A percentile compares a stretch with the other conserved stretches of the same genome.
Conservation (phyloP, 2,113 vertebrate species). For the Engraulis encrasicolus region DNA sequence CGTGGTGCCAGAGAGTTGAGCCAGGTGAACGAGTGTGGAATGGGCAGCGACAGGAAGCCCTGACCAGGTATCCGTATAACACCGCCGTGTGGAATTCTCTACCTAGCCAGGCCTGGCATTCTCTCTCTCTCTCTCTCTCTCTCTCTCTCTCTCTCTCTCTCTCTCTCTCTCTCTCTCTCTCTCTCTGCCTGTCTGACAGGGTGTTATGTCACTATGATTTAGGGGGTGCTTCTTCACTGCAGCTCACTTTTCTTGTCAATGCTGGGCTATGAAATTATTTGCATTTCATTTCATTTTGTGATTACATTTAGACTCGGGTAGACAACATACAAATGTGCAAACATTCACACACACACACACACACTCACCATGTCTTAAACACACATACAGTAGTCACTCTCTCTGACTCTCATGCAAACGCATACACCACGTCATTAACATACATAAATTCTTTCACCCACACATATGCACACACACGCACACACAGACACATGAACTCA, state of each 20-base stretch:
- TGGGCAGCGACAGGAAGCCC: constrained; percentile 44
- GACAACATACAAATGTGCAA: too few relatives aligned
- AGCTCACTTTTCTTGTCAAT: not conserved
- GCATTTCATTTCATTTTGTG: too few relatives aligned
- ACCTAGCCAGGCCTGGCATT: not conserved
- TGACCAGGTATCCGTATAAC: constrained; percentile 29
- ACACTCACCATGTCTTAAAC: too few relatives aligned
- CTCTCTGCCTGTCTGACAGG: too few relatives aligned
- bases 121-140: constrained; percentile 15
- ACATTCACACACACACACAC: not conserved
- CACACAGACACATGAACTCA: not conserved
- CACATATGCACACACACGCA: not conserved
- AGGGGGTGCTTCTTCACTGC: not conserved
- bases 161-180: constrained; percentile 7
- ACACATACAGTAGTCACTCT: too few relatives aligned
- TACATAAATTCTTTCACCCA: too few relatives aligned
- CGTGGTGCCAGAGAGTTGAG: not conserved
- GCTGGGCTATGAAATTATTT: not conserved
- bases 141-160: too few relatives aligned
- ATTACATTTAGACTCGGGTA: too few relatives aligned
- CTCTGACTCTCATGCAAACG: too few relatives aligned
- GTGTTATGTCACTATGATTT: constrained; percentile 13
- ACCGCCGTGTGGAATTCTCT: constrained; percentile 37
- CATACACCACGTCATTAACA: too few relatives aligned
- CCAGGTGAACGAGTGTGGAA: constrained; percentile 40